Conservation (phyloP, 2,888 invertebrate genomes). For the Julus scandinavius region DNA sequence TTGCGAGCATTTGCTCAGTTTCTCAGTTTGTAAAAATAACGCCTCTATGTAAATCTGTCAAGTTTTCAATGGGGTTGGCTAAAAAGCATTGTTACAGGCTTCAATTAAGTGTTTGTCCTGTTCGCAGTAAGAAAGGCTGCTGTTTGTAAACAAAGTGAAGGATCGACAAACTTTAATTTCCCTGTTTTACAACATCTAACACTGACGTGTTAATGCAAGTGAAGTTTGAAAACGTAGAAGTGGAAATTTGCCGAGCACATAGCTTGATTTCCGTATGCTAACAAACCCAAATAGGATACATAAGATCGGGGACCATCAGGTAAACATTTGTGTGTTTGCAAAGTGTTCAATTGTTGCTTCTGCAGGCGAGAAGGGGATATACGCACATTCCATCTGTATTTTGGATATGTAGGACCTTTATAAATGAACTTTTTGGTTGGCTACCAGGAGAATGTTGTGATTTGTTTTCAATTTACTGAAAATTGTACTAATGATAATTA, state of each 20-base stretch:
- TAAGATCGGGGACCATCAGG: background rate
- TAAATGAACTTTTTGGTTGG: too few species aligned
- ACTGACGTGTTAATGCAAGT: conserved; percentile 4
- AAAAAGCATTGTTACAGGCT: background rate
- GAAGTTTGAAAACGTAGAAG: conserved; percentile 6
- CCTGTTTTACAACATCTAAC: conserved; percentile 1
- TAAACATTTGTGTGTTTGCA: background rate
- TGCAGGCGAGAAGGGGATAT: background rate
- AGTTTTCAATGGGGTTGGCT: background rate
- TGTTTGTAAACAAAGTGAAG: conserved; percentile 13
- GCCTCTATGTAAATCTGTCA: background rate
- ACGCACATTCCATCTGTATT: background rate
- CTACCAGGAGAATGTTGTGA: too few species aligned
- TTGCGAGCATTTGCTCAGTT: background rate
- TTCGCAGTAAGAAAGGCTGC: conserved; percentile 16
- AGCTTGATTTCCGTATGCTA: conserved; percentile 14
- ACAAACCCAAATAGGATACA: conserved; percentile 19
- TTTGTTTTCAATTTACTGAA: too few species aligned
- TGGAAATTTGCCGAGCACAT: conserved; percentile 5
- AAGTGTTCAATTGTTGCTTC: background rate
- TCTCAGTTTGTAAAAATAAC: background rate
- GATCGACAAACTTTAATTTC: conserved; percentile 6
- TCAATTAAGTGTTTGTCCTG: background rate
- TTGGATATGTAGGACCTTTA: background rate
- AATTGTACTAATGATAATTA: too few species aligned